A percentile compares a stretch with the other conserved stretches of the same genome.
These are phyloP conservation scores for Cyclopterus lumpus DNA, from an alignment of 2,797 vertebrate genomes.

Conservation along the genomic window DNA sequence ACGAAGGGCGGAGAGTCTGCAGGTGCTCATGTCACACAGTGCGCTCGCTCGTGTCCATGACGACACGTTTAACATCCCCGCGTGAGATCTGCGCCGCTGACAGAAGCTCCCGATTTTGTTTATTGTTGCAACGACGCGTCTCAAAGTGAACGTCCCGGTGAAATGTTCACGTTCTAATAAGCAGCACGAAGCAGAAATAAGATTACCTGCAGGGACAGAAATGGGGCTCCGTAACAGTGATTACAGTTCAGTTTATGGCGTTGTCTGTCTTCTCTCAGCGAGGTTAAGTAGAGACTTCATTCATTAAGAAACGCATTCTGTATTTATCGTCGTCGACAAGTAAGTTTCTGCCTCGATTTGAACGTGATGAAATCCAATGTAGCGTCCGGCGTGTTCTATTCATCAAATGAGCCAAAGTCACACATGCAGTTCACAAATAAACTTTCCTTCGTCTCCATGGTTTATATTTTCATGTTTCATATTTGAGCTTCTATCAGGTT, in stretches of 20 bases:
- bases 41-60: background rate
- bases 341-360: background rate
- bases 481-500: background rate
- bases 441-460: no score
- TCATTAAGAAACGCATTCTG: constrained; percentile 18
- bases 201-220: constrained; percentile 41
- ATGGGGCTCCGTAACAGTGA: constrained; percentile 46
- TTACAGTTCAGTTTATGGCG: constrained; percentile 28
- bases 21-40: background rate
- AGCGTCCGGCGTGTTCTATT: background rate
- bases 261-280: constrained; percentile 25
- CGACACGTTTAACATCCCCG: background rate
- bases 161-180: constrained; percentile 44
- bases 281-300: constrained; percentile 26
- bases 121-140: constrained; percentile 39
- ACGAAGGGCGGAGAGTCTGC: constrained; percentile 3
- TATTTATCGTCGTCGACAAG: background rate
- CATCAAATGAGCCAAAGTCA: background rate
- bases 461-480: background rate
- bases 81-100: constrained; percentile 15
- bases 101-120: constrained; percentile 39
- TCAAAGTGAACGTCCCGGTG: constrained; percentile 42
- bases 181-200: constrained; percentile 36
- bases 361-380: background rate
- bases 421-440: background rate